Evolutionary conservation across 2,797 vertebrate species (phyloP).

Genomic region (Hypotaenidia okinawae): DNA sequence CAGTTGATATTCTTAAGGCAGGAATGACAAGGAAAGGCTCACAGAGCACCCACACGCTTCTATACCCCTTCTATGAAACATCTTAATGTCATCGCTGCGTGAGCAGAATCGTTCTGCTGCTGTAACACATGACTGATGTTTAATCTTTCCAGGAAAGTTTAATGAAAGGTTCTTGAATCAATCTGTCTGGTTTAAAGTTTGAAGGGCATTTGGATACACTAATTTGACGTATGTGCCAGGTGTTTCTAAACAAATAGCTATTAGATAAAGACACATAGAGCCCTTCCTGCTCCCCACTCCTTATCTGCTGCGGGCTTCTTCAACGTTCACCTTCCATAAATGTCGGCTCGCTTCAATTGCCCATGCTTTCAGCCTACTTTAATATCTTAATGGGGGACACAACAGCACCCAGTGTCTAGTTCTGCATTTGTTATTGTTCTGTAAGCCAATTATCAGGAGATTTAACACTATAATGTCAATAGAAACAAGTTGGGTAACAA

Average conservation of each 20-base stretch:
- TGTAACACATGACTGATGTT: constrained; percentile 44
- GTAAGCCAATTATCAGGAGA: not conserved
- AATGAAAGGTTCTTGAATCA: constrained; percentile 52
- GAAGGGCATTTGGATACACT: constrained; percentile 49
- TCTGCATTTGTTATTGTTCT: not conserved
- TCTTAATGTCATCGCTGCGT: not conserved
- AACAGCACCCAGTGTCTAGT: not conserved
- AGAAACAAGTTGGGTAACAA: not conserved
- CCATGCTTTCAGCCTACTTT: not conserved
- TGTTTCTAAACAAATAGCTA: constrained; percentile 56
- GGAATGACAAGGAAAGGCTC: not conserved
- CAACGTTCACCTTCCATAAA: not conserved
- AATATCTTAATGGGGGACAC: not conserved
- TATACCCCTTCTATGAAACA: not conserved
- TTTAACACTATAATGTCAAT: not conserved
- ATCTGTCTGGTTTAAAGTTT: constrained; percentile 64
- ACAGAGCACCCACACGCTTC: not conserved
- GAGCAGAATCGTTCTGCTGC: constrained; percentile 21
- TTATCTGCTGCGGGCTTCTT: not conserved
- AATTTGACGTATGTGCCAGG: constrained; percentile 26
- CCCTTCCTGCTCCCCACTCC: not conserved
- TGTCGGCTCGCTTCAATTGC: not conserved
- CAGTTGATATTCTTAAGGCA: not conserved
- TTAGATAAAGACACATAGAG: constrained; percentile 7
- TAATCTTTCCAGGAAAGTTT: constrained; percentile 67